phyloP scores from a whole-genome alignment of 2,113 vertebrate species.

The Melanerpes aurifrons region DNA sequence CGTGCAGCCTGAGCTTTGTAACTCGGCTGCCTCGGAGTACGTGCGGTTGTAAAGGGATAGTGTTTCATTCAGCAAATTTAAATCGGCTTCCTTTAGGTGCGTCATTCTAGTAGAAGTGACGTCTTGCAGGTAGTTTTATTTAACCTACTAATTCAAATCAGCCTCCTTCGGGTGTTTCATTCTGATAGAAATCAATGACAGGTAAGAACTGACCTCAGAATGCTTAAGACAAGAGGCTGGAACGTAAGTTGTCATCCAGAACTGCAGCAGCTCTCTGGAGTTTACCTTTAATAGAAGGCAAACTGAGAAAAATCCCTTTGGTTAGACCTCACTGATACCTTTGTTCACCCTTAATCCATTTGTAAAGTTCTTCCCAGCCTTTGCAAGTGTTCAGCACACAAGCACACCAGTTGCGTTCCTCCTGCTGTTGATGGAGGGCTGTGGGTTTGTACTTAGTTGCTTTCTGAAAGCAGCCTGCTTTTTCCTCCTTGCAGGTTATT shows the following conservation, averaged over 20 bases:
- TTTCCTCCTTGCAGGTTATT: slow-evolving; percentile 84
- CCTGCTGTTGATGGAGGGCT: neutral
- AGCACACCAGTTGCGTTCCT: neutral
- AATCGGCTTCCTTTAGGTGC: neutral
- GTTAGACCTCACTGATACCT: neutral
- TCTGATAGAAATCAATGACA: neutral
- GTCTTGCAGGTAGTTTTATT: neutral
- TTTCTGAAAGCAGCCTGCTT: neutral
- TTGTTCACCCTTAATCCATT: neutral
- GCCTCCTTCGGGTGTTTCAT: neutral
- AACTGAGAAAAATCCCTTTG: slow-evolving; percentile 33
- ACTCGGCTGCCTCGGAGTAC: neutral
- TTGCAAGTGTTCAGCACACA: neutral
- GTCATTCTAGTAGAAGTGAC: neutral
- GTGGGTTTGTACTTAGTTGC: neutral
- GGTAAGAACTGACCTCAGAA: neutral
- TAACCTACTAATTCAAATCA: neutral
- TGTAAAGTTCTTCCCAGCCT: neutral
- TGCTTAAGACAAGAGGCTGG: neutral
- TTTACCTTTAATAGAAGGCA: slow-evolving; percentile 50
- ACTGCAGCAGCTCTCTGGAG: neutral
- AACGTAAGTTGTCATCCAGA: neutral
- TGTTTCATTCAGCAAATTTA: neutral
- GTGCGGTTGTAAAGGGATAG: rapidly evolving
- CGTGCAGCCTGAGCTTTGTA: rapidly evolving